phyloP scores from a whole-genome alignment of 1,140 invertebrate species.

The Phymastichus coffea region DNA sequence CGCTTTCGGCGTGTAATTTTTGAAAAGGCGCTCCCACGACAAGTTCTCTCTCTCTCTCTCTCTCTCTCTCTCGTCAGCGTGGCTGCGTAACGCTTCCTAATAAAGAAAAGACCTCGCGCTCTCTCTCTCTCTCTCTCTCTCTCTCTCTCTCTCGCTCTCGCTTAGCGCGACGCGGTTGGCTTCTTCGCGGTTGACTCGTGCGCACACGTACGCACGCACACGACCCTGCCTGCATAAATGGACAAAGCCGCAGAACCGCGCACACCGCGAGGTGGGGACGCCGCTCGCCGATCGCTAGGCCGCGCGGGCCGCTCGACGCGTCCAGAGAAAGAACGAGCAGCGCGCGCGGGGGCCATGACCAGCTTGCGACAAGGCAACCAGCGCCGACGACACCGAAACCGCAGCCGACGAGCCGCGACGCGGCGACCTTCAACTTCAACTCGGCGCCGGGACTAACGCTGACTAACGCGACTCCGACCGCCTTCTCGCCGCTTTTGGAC shows the following conservation, averaged over 20 bases:
- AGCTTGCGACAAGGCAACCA: slow-evolving; percentile 47
- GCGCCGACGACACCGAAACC: slow-evolving; percentile 7
- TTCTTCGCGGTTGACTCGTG: slow-evolving; percentile 8
- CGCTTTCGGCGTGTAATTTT: slow-evolving; percentile 16
- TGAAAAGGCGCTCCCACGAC: slow-evolving; percentile 16
- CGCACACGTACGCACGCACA: background rate
- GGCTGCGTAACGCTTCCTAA: slow-evolving; percentile 27
- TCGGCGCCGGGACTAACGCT: slow-evolving; percentile 12
- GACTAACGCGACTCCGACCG: background rate
- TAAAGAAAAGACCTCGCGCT: slow-evolving; percentile 32
- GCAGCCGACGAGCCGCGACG: background rate
- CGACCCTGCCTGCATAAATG: slow-evolving; percentile 23
- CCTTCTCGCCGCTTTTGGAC: background rate
- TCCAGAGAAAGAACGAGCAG: too few relatives aligned
- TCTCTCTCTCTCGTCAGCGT: background rate
- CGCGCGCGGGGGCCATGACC: slow-evolving; percentile 40
- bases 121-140: too few relatives aligned
- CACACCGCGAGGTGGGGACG: too few relatives aligned
- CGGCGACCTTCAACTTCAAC: slow-evolving; percentile 27
- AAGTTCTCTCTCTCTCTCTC: slow-evolving; percentile 1
- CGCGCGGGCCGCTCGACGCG: too few relatives aligned
- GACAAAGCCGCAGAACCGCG: too few relatives aligned
- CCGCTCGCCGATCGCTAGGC: background rate
- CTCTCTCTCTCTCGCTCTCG: too few relatives aligned
- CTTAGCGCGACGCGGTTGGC: slow-evolving; percentile 8